Conservation (phyloP, 2,888 invertebrate species). For the Cerastis leucographa region DNA sequence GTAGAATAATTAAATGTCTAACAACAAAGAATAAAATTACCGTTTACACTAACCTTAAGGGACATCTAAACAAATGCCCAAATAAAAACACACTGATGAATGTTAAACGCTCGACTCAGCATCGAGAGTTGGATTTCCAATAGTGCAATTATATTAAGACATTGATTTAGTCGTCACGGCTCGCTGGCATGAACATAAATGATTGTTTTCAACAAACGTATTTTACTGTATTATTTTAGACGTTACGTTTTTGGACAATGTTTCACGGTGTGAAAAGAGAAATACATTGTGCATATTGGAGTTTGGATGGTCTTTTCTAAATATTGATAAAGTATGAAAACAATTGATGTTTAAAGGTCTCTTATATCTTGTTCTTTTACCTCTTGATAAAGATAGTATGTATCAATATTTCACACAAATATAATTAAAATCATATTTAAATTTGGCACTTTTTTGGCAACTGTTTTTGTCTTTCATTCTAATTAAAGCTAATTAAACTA, state of each 20-base stretch:
- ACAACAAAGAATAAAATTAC: not conserved
- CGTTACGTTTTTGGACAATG: not conserved
- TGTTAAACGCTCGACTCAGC: not conserved
- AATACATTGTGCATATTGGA: not conserved
- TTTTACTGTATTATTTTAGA: not conserved
- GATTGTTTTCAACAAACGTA: not conserved
- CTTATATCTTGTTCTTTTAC: not conserved
- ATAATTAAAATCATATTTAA: not conserved
- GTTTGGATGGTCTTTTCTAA: not conserved
- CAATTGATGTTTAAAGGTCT: not conserved
- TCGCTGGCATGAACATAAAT: not conserved
- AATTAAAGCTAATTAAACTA: not conserved
- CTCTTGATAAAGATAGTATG: not conserved
- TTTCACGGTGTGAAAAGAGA: not conserved
- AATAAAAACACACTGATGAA: not conserved
- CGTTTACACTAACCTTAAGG: not conserved
- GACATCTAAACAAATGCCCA: not conserved
- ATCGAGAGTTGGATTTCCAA: not conserved
- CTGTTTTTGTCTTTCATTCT: not conserved
- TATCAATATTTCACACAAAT: too few species aligned
- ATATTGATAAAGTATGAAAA: not conserved
- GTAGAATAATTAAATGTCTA: not conserved
- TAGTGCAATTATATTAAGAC: not conserved
- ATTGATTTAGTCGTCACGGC: not conserved
- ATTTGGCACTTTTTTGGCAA: constrained; percentile 49